Conservation (phyloP, 2,888 invertebrate species). For the Pterobdella sp. region DNA sequence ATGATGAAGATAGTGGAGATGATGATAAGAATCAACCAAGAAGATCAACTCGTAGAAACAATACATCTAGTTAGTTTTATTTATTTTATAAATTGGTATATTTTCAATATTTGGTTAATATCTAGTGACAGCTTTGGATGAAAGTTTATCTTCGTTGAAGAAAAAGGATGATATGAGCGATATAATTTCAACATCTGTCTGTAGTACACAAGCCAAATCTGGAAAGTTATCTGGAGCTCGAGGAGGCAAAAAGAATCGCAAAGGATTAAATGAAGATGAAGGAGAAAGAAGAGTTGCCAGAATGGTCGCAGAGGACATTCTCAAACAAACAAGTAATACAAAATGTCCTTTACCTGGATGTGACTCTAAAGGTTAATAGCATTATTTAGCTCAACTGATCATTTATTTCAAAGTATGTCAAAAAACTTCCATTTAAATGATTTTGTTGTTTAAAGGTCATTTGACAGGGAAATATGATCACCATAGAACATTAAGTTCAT, state of each 20-base stretch:
- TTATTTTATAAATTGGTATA: no score
- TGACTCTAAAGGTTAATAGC: conserved; percentile 71
- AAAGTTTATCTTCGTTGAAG: neutral
- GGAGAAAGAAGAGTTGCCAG: conserved; percentile 37
- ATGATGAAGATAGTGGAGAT: conserved; percentile 3
- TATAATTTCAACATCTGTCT: neutral
- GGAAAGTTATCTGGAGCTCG: conserved; percentile 1
- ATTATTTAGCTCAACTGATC: no score
- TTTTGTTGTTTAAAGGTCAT: conserved; percentile 36
- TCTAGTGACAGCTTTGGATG: neutral
- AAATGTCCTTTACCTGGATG: conserved; percentile 74
- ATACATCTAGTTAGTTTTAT: neutral
- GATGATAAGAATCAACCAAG: neutral
- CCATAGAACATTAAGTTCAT: conserved; percentile 86
- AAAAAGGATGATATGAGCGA: neutral
- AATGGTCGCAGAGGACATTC: conserved; percentile 38
- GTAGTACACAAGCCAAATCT: neutral
- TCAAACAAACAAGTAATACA: conserved; percentile 37
- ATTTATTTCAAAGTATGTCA: neutral
- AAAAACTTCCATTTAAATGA: no score
- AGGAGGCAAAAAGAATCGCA: conserved; percentile 18
- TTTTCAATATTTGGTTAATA: no score
- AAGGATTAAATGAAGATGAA: conserved; percentile 14
- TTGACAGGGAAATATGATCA: conserved; percentile 64
- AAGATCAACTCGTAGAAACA: conserved; percentile 8